Evolutionary conservation across 2,888 invertebrate species (phyloP).

Genomic region (Orthosia cruda): DNA sequence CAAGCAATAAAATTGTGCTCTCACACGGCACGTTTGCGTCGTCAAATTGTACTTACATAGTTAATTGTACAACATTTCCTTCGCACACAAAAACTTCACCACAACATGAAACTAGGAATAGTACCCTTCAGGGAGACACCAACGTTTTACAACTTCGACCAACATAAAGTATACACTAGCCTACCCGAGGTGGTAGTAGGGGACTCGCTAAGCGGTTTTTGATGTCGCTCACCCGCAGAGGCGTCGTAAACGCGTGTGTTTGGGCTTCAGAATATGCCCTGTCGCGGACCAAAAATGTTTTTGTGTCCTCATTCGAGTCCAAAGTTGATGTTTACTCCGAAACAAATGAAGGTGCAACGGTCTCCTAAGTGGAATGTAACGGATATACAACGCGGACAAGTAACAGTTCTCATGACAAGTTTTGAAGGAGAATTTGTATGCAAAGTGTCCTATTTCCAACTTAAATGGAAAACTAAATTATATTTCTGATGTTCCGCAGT

Average conservation of each 20-base stretch:
- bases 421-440: slow-evolving; percentile 70
- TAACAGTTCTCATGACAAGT: slow-evolving; percentile 65
- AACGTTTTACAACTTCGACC: slow-evolving; percentile 77
- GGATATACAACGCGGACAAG: slow-evolving; percentile 61
- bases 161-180: slow-evolving; percentile 77
- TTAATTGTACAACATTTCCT: slow-evolving; percentile 72
- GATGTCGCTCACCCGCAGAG: slow-evolving; percentile 80
- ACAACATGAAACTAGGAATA: slow-evolving; percentile 71
- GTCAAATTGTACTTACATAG: slow-evolving; percentile 75
- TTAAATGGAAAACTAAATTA: slow-evolving; percentile 74
- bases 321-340: slow-evolving; percentile 71
- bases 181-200: slow-evolving; percentile 78
- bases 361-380: slow-evolving; percentile 68
- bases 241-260: slow-evolving; percentile 81
- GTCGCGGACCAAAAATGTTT: slow-evolving; percentile 73
- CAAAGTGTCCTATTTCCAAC: slow-evolving; percentile 69
- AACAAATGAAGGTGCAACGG: slow-evolving; percentile 78
- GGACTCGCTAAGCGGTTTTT: slow-evolving; percentile 85
- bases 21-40: slow-evolving; percentile 70
- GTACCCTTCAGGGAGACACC: slow-evolving; percentile 71
- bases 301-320: slow-evolving; percentile 71
- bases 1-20: slow-evolving; percentile 66
- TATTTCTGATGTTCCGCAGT: slow-evolving; percentile 69
- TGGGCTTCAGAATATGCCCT: slow-evolving; percentile 66
- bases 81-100: slow-evolving; percentile 72